A percentile compares a stretch with the other conserved stretches of the same genome.
Conservation (phyloP, 2,797 vertebrate genomes). For the Florisuga fusca region DNA sequence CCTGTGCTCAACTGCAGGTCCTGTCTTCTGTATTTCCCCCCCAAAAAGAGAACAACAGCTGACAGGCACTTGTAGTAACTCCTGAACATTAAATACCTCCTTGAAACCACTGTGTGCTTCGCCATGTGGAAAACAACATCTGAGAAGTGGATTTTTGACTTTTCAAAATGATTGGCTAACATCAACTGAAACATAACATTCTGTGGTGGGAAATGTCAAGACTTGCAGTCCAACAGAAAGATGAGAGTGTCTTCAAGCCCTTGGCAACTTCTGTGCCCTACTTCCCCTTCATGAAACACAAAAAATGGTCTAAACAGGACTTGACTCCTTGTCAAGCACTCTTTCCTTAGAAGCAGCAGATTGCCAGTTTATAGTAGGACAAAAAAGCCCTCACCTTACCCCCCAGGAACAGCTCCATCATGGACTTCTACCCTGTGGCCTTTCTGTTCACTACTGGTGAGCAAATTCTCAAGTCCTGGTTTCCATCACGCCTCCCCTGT, state of each 20-base stretch:
- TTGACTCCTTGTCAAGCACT: neutral
- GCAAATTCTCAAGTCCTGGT: neutral
- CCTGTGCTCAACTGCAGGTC: neutral
- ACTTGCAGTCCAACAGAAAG: neutral
- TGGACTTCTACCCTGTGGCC: fast-evolving
- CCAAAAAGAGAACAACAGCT: neutral
- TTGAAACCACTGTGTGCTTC: neutral
- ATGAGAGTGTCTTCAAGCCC: neutral
- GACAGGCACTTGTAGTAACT: neutral
- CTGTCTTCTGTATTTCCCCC: neutral
- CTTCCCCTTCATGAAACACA: neutral
- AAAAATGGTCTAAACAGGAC: neutral
- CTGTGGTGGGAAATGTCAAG: neutral
- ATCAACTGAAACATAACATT: neutral
- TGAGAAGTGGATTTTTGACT: neutral
- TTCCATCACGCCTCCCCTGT: neutral
- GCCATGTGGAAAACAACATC: neutral
- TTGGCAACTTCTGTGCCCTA: fast-evolving
- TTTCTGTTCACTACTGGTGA: neutral
- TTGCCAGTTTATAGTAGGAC: neutral
- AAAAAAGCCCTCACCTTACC: neutral
- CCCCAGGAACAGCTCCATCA: neutral
- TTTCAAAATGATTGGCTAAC: neutral
- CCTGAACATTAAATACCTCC: neutral
- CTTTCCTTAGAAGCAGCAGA: neutral